Conservation (phyloP, 2,113 vertebrate species). For the Dryoscopus gambensis region DNA sequence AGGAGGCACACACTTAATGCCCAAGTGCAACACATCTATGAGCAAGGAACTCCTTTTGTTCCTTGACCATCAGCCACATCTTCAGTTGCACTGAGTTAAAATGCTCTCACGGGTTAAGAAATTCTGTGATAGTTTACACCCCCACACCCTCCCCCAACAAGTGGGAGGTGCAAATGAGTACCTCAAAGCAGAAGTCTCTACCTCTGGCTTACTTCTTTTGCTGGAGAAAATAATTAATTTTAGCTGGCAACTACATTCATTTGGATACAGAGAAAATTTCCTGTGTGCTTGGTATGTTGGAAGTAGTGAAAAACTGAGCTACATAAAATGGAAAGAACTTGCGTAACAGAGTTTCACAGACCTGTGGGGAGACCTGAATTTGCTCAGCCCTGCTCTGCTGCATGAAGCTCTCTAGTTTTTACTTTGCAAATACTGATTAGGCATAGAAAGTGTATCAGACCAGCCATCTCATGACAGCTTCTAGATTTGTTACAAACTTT, state of each 20-base stretch:
- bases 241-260: background rate
- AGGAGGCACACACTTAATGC: rapidly evolving
- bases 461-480: background rate
- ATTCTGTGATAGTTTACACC: background rate
- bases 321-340: background rate
- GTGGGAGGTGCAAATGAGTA: background rate
- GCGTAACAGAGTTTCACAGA: background rate
- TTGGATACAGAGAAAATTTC: background rate
- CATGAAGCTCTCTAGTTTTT: background rate
- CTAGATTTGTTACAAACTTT: background rate
- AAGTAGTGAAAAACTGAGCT: background rate
- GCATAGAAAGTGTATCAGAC: background rate
- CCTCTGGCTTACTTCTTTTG: background rate
- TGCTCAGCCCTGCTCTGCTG: background rate
- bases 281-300: background rate
- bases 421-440: background rate
- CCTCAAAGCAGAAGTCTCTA: background rate
- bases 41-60: background rate
- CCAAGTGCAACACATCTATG: background rate
- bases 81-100: background rate
- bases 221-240: background rate
- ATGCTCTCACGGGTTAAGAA: background rate
- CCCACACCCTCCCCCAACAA: background rate
- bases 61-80: background rate
- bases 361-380: background rate